phyloP scores from a whole-genome alignment of 2,888 invertebrate genomes.

The Caenorhabditis macrosperma region DNA sequence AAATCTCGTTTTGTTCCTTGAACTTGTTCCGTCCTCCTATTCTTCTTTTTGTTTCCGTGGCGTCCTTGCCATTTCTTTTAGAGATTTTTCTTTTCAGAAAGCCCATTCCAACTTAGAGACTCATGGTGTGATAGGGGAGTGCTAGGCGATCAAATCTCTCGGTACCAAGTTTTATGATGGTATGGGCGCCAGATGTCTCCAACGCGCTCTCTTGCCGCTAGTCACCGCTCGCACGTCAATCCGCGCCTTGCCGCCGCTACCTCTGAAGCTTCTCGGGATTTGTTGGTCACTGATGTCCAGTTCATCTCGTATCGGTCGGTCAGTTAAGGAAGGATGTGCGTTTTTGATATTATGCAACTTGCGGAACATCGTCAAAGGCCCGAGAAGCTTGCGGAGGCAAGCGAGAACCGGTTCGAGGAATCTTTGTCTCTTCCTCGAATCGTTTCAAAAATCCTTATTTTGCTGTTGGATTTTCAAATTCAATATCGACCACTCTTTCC shows the following conservation, averaged over 20 bases:
- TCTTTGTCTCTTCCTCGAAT: slow-evolving; percentile 29
- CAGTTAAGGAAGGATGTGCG: slow-evolving; percentile 12
- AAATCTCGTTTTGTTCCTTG: slow-evolving; percentile 52
- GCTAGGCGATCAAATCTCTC: background rate
- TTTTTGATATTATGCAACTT: slow-evolving; percentile 55
- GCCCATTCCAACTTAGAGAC: background rate
- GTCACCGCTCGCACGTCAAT: background rate
- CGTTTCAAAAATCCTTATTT: slow-evolving; percentile 26
- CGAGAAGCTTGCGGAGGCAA: background rate
- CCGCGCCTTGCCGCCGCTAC: background rate
- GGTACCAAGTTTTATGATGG: slow-evolving; percentile 36
- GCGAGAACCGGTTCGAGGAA: slow-evolving; percentile 36
- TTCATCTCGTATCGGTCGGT: slow-evolving; percentile 40
- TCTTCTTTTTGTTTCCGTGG: slow-evolving; percentile 2
- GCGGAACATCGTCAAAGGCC: slow-evolving; percentile 54
- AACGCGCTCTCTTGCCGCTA: slow-evolving; percentile 8
- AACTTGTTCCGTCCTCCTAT: slow-evolving; percentile 39
- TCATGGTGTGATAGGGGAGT: background rate
- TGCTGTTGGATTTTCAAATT: background rate
- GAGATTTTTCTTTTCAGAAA: background rate
- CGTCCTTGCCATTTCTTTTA: no score
- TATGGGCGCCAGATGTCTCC: slow-evolving; percentile 44
- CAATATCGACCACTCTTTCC: no score
- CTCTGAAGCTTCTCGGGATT: slow-evolving; percentile 1
- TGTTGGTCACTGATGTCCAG: slow-evolving; percentile 46